Conservation (phyloP, 2,797 vertebrate species). For the Pangasius macronema region DNA sequence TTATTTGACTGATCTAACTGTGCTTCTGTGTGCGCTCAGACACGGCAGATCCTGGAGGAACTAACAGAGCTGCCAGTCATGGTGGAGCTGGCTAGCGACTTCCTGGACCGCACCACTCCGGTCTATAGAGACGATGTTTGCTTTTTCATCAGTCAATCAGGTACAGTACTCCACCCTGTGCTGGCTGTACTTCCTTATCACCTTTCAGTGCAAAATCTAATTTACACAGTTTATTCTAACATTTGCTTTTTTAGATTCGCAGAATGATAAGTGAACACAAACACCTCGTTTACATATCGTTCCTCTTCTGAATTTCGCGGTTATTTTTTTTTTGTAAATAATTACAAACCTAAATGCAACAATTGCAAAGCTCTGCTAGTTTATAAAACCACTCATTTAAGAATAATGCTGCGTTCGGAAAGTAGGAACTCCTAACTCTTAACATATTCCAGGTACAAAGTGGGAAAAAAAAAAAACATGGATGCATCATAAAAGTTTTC, state of each 20-base stretch:
- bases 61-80: conserved; percentile 94
- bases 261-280: not conserved
- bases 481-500: not conserved
- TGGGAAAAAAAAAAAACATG: not conserved
- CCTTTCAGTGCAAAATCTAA: not conserved
- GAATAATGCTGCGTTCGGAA: not conserved
- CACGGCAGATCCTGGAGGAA: conserved; percentile 91
- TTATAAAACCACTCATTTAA: not conserved
- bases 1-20: not conserved
- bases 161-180: conserved; percentile 62
- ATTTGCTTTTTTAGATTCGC: not conserved
- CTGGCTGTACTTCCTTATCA: not conserved
- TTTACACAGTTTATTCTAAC: not conserved
- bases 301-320: not conserved
- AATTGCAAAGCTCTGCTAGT: not conserved
- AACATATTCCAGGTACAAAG: not conserved
- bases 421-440: too few species aligned
- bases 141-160: conserved; percentile 97
- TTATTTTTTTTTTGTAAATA: not conserved
- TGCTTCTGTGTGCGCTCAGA: conserved; percentile 68
- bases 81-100: conserved; percentile 96
- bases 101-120: conserved; percentile 92
- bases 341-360: not conserved
- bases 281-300: not conserved
- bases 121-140: conserved; percentile 97